Evolutionary conservation across 2,113 vertebrate genomes (phyloP).

Genomic region (Pseudolaguvia tuberculata): DNA sequence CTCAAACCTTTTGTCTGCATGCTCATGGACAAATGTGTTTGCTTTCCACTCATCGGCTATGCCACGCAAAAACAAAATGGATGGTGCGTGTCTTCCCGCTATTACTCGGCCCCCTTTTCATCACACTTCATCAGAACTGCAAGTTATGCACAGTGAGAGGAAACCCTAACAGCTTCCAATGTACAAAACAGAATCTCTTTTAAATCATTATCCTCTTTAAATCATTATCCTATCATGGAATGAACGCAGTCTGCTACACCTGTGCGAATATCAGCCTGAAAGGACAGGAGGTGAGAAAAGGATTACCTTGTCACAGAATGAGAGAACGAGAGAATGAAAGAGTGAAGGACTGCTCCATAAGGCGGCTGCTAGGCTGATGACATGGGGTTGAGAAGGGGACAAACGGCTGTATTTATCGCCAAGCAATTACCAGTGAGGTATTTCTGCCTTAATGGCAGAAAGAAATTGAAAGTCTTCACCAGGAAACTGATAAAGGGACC

Average conservation of each 20-base stretch:
- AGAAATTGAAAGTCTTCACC: constrained; percentile 51
- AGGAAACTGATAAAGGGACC: constrained; percentile 49
- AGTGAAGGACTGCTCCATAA: constrained; percentile 26
- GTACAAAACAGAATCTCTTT: constrained; percentile 28
- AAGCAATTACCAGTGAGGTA: constrained; percentile 52
- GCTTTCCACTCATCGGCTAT: constrained; percentile 2
- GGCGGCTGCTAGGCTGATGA: constrained; percentile 12
- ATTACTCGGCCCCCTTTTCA: constrained; percentile 13
- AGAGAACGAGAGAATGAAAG: constrained; percentile 26
- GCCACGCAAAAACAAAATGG: not conserved
- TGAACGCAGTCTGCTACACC: not conserved
- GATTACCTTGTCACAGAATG: constrained; percentile 20
- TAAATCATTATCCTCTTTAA: constrained; percentile 30
- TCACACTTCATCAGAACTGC: constrained; percentile 6
- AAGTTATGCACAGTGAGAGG: constrained; percentile 29
- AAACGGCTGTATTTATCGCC: constrained; percentile 53
- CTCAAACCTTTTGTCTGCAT: not conserved
- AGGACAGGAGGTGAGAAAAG: constrained; percentile 26
- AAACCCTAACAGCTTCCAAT: constrained; percentile 24
- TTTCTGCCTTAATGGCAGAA: constrained; percentile 37
- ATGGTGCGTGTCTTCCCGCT: not conserved
- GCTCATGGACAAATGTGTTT: not conserved
- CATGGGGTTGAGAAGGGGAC: constrained; percentile 29
- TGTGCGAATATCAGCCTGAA: constrained; percentile 5
- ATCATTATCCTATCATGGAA: not conserved